Conservation (phyloP, 2,797 vertebrate species). For the Momotus momota region DNA sequence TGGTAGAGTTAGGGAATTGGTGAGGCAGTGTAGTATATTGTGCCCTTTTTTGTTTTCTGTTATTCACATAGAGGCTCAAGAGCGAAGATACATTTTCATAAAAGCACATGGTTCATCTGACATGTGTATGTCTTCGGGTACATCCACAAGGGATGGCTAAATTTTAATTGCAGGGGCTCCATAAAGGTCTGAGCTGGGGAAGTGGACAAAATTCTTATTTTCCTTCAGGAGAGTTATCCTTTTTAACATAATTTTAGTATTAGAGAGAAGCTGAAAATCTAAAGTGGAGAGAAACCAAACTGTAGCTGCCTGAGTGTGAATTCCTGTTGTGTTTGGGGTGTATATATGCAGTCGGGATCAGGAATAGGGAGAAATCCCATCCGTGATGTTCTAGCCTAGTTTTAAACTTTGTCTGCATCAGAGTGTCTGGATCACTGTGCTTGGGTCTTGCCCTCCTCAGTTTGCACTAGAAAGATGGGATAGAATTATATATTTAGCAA, state of each 20-base stretch:
- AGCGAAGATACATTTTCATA: constrained; percentile 1
- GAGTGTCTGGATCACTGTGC: background rate
- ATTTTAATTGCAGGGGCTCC: background rate
- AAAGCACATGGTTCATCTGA: background rate
- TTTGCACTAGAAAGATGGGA: background rate
- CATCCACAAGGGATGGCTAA: background rate
- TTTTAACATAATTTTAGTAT: background rate
- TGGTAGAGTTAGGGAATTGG: background rate
- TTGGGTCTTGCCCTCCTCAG: background rate
- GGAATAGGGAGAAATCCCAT: background rate
- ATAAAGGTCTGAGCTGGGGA: background rate
- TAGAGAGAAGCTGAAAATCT: background rate
- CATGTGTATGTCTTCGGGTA: background rate
- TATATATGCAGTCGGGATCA: background rate
- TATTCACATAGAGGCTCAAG: background rate
- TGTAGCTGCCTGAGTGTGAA: background rate
- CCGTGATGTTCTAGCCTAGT: background rate
- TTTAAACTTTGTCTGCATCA: background rate
- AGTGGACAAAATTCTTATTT: background rate
- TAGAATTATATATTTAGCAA: background rate
- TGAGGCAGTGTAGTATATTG: background rate
- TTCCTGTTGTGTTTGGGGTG: background rate
- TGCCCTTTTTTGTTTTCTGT: background rate
- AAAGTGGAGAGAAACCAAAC: background rate
- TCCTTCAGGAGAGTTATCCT: background rate